Conservation (phyloP, 2,797 vertebrate genomes). For the Thaleichthys pacificus region DNA sequence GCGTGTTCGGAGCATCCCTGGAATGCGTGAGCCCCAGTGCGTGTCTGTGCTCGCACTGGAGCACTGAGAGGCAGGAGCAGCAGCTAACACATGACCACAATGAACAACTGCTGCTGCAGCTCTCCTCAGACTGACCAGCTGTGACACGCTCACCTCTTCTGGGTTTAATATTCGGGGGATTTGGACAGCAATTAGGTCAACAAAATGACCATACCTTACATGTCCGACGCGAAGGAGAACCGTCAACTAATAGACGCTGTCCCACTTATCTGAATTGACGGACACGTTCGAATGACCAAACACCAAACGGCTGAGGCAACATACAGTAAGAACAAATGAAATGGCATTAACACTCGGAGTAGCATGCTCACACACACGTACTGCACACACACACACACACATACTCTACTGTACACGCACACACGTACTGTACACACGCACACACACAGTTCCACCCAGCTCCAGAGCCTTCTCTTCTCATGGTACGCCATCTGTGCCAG, state of each 20-base stretch:
- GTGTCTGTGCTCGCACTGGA: conserved; percentile 49
- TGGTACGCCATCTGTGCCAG: conserved; percentile 48
- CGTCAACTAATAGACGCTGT: no score
- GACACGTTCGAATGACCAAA: no score
- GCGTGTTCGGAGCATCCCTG: conserved; percentile 5
- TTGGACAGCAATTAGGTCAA: no score
- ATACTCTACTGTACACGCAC: neutral
- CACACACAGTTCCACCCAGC: conserved; percentile 1
- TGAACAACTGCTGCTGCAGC: neutral
- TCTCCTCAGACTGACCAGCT: neutral
- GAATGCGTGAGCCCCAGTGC: conserved; percentile 49
- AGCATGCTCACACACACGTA: no score
- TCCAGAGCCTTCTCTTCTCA: conserved; percentile 22
- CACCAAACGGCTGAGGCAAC: no score
- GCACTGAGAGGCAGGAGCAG: conserved; percentile 36
- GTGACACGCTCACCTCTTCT: no score
- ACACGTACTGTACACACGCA: neutral
- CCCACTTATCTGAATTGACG: no score
- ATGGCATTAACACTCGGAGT: no score
- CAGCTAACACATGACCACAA: conserved; percentile 13
- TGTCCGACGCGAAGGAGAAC: no score
- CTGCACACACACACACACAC: neutral
- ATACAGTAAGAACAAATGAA: no score
- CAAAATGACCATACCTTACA: no score
- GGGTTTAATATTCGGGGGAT: no score